Percentiles rank a stretch among this genome's conserved stretches.
Evolutionary conservation across 1,140 invertebrate genomes (phyloP).

Genomic region (Ooceraea biroi): DNA sequence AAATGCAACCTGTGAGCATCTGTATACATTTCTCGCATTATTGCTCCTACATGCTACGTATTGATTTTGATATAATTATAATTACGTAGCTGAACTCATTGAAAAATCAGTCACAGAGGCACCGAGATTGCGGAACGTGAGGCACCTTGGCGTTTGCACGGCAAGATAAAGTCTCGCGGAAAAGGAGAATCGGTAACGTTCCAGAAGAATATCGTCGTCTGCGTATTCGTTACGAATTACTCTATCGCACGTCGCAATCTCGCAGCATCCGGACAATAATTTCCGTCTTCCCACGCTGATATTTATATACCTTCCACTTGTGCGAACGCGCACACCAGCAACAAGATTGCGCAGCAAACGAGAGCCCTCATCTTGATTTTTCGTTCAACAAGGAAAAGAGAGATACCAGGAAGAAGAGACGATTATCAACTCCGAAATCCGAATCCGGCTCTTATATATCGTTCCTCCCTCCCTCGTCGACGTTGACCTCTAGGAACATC

Average conservation of each 20-base stretch:
- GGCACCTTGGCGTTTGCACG: too few relatives aligned
- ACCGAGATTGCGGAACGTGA: too few relatives aligned
- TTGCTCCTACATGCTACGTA: neutral
- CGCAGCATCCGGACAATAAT: neutral
- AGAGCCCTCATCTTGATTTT: constrained; percentile 35
- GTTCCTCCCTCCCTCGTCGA: neutral
- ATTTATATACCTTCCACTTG: constrained; percentile 30
- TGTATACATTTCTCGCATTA: neutral
- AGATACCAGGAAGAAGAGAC: neutral
- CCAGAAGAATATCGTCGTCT: too few relatives aligned
- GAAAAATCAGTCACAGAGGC: too few relatives aligned
- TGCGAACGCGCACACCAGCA: constrained; percentile 8
- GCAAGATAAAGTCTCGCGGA: neutral
- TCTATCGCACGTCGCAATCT: neutral
- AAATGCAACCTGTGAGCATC: neutral
- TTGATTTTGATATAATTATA: too few relatives aligned
- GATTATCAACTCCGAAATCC: neutral
- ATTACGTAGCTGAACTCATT: too few relatives aligned
- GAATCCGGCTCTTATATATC: constrained; percentile 21
- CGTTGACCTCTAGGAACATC: neutral
- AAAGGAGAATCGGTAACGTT: too few relatives aligned
- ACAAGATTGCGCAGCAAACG: constrained; percentile 9
- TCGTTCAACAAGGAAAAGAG: neutral
- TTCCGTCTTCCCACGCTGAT: neutral
- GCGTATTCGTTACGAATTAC: too few relatives aligned